A percentile compares a stretch with the other conserved stretches of the same genome.
Evolutionary conservation across 2,888 invertebrate genomes (phyloP).

Genomic region (Lampropteryx suffumata): DNA sequence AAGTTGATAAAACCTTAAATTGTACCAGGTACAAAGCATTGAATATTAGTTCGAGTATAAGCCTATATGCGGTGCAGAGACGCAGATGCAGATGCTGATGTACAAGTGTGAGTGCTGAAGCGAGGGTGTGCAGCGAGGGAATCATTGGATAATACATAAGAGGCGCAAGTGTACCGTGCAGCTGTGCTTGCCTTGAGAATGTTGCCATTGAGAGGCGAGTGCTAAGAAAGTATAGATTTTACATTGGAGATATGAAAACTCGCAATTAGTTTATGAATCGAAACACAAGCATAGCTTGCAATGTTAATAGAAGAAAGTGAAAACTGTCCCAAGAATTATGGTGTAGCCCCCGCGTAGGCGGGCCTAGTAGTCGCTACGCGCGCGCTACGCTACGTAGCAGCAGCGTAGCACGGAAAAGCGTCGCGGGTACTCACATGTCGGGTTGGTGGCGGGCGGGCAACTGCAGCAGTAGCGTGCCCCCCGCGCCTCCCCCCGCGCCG

Average conservation of each 20-base stretch:
- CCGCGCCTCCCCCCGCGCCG: constrained; percentile 38
- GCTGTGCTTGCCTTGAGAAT: neutral
- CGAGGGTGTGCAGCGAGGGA: constrained; percentile 5
- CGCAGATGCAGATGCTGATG: neutral
- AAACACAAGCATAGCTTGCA: too few species aligned
- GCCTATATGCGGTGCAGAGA: constrained; percentile 35
- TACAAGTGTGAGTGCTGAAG: constrained; percentile 10
- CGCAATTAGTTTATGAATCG: too few species aligned
- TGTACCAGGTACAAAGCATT: too few species aligned
- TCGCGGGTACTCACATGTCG: constrained; percentile 60
- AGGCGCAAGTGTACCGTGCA: neutral
- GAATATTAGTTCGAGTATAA: constrained; percentile 25
- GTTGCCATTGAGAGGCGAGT: neutral
- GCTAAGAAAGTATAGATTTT: too few species aligned
- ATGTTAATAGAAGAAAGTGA: neutral
- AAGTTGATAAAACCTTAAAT: too few species aligned
- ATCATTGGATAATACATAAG: neutral
- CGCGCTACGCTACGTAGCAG: constrained; percentile 12
- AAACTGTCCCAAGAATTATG: neutral
- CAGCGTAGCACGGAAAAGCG: constrained; percentile 12
- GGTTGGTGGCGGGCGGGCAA: constrained; percentile 54
- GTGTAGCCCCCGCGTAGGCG: too few species aligned
- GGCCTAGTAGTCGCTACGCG: too few species aligned
- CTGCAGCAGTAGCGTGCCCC: constrained; percentile 46
- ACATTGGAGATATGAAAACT: too few species aligned